Evolutionary conservation across 1,140 invertebrate species (phyloP).

Genomic region (Diabrotica undecimpunctata): DNA sequence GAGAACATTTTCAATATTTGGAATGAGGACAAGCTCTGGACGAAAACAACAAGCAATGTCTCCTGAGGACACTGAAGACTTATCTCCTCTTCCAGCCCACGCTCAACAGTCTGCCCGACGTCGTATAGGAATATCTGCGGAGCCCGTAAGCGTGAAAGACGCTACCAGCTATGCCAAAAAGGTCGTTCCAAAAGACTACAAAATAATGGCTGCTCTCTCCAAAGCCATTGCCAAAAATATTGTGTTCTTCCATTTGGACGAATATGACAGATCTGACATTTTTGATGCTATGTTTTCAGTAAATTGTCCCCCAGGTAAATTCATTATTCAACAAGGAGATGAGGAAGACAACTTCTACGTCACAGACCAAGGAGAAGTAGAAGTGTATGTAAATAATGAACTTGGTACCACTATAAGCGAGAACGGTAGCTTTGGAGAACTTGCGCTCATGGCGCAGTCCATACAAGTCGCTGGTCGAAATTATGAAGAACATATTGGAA

Average conservation of each 20-base stretch:
- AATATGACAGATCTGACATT: conserved; percentile 91
- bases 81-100: conserved; percentile 71
- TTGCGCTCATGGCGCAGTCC: conserved; percentile 98
- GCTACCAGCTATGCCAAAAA: conserved; percentile 98
- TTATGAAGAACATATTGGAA: too few species aligned
- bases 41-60: conserved; percentile 74
- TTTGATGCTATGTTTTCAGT: conserved; percentile 99
- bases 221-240: conserved; percentile 99
- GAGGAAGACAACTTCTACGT: conserved; percentile 99
- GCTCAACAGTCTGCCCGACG: conserved; percentile 70
- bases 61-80: conserved; percentile 79
- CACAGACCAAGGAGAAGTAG: conserved; percentile 97
- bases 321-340: too few species aligned
- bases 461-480: too few species aligned
- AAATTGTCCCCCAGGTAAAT: conserved; percentile 69
- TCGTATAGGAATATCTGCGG: conserved; percentile 91
- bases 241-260: conserved; percentile 96
- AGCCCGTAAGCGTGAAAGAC: conserved; percentile 96
- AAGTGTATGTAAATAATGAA: conserved; percentile 86
- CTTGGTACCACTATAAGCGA: conserved; percentile 93
- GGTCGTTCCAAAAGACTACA: conserved; percentile 99
- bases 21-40: conserved; percentile 87
- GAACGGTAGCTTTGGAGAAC: conserved; percentile 95
- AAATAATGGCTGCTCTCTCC: conserved; percentile 98
- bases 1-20: conserved; percentile 96